Evolutionary conservation across 2,113 vertebrate genomes (phyloP).

Genomic region (Phalacrocorax aristotelis): DNA sequence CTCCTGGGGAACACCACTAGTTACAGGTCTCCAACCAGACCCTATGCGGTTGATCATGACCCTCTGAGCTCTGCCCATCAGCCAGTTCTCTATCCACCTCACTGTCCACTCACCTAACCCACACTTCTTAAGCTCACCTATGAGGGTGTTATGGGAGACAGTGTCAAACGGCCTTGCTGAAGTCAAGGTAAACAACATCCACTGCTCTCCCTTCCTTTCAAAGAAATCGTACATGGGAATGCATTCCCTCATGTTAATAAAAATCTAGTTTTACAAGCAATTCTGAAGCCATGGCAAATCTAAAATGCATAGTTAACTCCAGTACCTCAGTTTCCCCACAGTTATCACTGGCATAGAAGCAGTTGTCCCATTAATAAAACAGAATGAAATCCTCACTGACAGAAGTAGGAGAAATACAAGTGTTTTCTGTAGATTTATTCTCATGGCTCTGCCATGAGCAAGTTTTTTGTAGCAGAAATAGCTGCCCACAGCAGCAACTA

Average conservation of each 20-base stretch:
- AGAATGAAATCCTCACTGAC: neutral
- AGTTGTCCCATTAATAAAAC: neutral
- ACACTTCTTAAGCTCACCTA: too few relatives aligned
- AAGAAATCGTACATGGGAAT: neutral
- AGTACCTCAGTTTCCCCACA: neutral
- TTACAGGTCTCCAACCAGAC: too few relatives aligned
- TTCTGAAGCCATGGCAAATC: neutral
- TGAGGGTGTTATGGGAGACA: too few relatives aligned
- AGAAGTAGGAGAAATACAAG: neutral
- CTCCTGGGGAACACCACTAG: too few relatives aligned
- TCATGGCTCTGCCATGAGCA: neutral
- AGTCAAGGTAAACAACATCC: too few relatives aligned
- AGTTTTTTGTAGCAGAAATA: neutral
- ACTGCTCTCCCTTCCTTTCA: neutral
- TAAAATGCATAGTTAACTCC: neutral
- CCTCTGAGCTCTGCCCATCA: too few relatives aligned
- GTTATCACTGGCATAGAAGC: neutral
- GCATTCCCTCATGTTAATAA: neutral
- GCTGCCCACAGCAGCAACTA: neutral
- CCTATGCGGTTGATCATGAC: too few relatives aligned
- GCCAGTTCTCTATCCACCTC: too few relatives aligned
- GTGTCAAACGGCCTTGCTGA: too few relatives aligned
- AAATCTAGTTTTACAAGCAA: neutral
- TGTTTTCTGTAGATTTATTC: neutral
- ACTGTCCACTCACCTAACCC: too few relatives aligned